These are phyloP conservation scores for Emys orbicularis DNA, from an alignment of 2,797 vertebrate species.

Conservation along the genomic window DNA sequence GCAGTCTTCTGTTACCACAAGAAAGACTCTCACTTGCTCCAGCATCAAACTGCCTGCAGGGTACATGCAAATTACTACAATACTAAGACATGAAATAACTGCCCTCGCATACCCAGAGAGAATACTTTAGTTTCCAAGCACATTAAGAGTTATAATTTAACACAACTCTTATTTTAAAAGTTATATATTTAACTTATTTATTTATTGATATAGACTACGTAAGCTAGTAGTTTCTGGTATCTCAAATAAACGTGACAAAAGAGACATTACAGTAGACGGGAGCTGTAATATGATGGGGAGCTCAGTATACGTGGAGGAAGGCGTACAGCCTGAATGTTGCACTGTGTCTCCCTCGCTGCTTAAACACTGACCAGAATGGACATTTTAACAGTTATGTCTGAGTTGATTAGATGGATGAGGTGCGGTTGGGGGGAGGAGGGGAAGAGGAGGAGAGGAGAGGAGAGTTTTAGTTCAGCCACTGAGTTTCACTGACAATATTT, in stretches of 20 bases:
- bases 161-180: not conserved
- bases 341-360: not conserved
- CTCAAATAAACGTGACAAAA: not conserved
- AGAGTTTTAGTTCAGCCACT: not conserved
- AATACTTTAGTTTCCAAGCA: constrained; percentile 1
- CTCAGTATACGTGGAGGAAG: not conserved
- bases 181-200: too few relatives aligned
- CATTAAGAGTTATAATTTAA: not conserved
- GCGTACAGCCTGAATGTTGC: not conserved
- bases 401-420: not conserved
- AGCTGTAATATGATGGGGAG: not conserved
- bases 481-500: not conserved
- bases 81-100: not conserved
- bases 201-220: not conserved
- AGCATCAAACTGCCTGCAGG: not conserved
- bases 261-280: not conserved
- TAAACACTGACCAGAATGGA: not conserved
- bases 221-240: not conserved
- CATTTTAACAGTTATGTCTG: not conserved
- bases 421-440: accelerated
- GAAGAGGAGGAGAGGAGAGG: accelerated
- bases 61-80: not conserved
- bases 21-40: not conserved
- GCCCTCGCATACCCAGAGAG: not conserved
- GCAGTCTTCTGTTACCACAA: not conserved